phyloP scores from a whole-genome alignment of 2,113 vertebrate species.

The Manacus vitellinus region DNA sequence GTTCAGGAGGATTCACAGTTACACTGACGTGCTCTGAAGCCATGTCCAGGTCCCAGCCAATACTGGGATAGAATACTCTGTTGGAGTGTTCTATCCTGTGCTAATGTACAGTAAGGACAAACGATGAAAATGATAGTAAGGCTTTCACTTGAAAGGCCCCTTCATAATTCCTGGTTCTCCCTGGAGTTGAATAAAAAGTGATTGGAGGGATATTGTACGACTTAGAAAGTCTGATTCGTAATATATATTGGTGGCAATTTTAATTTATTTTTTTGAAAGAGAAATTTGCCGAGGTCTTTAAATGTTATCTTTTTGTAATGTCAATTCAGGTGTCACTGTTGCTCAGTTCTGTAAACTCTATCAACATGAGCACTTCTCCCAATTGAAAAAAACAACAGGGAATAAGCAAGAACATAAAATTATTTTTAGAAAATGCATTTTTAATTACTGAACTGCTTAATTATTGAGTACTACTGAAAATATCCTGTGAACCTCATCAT shows the following conservation, averaged over 20 bases:
- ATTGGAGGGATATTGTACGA: not conserved
- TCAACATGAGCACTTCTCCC: constrained; percentile 49
- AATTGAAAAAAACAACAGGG: constrained; percentile 54
- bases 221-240: not conserved
- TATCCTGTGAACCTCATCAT: constrained; percentile 76
- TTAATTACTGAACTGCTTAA: constrained; percentile 83
- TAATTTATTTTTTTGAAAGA: not conserved
- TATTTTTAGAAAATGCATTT: constrained; percentile 78
- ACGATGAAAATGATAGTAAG: not conserved
- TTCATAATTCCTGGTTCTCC: not conserved
- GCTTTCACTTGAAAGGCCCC: not conserved
- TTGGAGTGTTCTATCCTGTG: not conserved
- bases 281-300: not conserved
- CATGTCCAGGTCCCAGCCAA: not conserved
- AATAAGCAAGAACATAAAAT: constrained; percentile 68
- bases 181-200: not conserved
- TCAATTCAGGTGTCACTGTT: not conserved
- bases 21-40: not conserved
- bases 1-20: not conserved
- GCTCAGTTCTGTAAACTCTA: not conserved
- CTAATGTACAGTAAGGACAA: not conserved
- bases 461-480: constrained; percentile 77
- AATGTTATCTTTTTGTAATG: not conserved
- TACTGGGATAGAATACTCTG: not conserved
- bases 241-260: not conserved